Evolutionary conservation across 2,888 invertebrate species (phyloP), one percentile per base, ranked within the genome.

Genomic region (Homarus gammarus): DNA sequence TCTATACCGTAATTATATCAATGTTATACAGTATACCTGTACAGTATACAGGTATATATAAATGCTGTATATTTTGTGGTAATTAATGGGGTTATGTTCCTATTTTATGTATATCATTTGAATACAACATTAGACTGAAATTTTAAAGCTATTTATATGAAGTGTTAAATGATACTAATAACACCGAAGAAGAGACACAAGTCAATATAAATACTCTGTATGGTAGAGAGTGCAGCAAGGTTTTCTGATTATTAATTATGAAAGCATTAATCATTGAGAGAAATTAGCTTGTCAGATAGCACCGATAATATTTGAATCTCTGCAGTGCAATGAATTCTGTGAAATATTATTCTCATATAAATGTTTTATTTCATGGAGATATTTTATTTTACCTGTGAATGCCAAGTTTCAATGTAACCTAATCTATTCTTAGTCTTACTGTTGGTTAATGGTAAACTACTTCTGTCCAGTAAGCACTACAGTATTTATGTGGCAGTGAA

Each of bases 41-140:
- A 86, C 64, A 51, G 72, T 83, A 83, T 44, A 81, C 68, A 85
- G 49, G n/a, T n/a, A n/a, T n/a, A n/a, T n/a, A 79, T 68, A 78
- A 49, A 78, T n/a, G n/a, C n/a, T n/a, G n/a, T 86, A 79, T 86
- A 86, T 86, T 86, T 86, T 86, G 75, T 86, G 86, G 68, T 68
- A 51, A 61, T 68, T n/a, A 72, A 38, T 51, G 27, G 56, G 72
- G 79, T 31, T 70, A n/a, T 51, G 38, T n/a, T 27, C 6, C 68
- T 51, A n/a, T 33, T n/a, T n/a, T n/a, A n/a, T 70, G 72, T 70
- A 86, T 86, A 86, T 86, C 79, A 86, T 79, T 79, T 78, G 70
- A 85, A 38, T 79, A 79, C 22, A 79, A 27, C 79, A 86, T 70
- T 79, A 79, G 51, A 51, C 36, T 75, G 73, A 27, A 31, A 56